phyloP scores from a whole-genome alignment of 1,140 invertebrate genomes.

The Nilaparvata lugens region DNA sequence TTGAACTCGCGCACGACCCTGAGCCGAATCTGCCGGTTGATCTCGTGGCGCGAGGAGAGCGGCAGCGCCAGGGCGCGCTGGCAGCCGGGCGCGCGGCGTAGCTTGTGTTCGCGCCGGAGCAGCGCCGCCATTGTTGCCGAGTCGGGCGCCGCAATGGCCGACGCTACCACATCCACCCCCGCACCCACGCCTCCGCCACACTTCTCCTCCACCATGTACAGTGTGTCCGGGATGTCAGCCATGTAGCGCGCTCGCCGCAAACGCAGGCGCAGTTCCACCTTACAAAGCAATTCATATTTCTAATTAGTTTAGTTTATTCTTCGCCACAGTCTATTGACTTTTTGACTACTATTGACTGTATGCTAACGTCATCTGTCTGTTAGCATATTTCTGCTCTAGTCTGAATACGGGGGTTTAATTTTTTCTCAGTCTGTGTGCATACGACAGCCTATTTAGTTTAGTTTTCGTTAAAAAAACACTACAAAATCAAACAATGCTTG shows the following conservation, averaged over 20 bases:
- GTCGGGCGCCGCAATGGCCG: conserved; percentile 54
- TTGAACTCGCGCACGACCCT: conserved; percentile 90
- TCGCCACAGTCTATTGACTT: too few relatives aligned
- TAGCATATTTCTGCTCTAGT: too few relatives aligned
- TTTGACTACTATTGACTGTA: too few relatives aligned
- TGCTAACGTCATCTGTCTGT: too few relatives aligned
- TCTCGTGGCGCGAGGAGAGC: conserved; percentile 63
- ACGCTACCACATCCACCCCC: conserved; percentile 36
- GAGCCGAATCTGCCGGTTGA: conserved; percentile 69
- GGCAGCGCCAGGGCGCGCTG: conserved; percentile 66
- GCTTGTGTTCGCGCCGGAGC: conserved; percentile 76
- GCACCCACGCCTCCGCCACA: conserved; percentile 32
- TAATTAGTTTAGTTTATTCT: too few relatives aligned
- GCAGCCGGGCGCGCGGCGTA: conserved; percentile 67
- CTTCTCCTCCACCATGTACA: conserved; percentile 83
- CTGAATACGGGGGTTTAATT: too few relatives aligned
- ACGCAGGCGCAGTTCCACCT: conserved; percentile 37
- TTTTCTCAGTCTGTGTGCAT: too few relatives aligned
- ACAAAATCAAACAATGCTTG: too few relatives aligned
- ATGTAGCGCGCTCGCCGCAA: conserved; percentile 57
- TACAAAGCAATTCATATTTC: too few relatives aligned
- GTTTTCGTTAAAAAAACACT: too few relatives aligned
- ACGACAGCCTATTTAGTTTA: too few relatives aligned
- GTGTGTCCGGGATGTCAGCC: conserved; percentile 80
- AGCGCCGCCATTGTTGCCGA: conserved; percentile 65